Evolutionary conservation across 23 tunicate species (phyloP), one percentile per base, ranked within the genome.

Genomic region (Halocynthia aurantium): DNA sequence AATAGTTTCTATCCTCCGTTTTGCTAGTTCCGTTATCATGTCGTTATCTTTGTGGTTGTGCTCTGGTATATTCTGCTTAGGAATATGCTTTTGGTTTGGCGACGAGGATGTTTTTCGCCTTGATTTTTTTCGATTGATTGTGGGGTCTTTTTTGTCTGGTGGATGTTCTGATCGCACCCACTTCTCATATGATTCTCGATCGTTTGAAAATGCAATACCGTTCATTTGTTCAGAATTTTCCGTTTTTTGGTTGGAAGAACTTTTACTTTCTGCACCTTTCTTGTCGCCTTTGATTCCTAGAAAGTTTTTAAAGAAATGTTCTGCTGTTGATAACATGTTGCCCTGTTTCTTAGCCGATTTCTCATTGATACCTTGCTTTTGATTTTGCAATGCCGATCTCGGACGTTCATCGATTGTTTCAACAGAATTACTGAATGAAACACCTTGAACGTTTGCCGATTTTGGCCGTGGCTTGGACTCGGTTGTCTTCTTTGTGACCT

Each of bases 1-100:
- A 21, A 89, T 89, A 44, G 75, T 89, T 50, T 84, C 66, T 22
- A 89, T 89, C 49, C 96, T 67, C 10, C 96, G 77, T 69, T 84
- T 89, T 5, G 96, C 96, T 10, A 89, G 69, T 50, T 84, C 82
- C 6, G 96, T 80, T 50, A 89, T 76, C 10, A 89, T 53, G 49
- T 89, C 96, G 53, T 89, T 89, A 52, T 67, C 76, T 55, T 81
- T 8, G 9, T 87, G 96, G 71, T 89, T 87, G 83, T 89, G 96
- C 10, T 71, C 69, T 4, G 95, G 87, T 5, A 74, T 62, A 12
- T 44, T 52, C 17, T 40, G 70, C 17, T 65, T 31, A 31, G 44
- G 44, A 31, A 31, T 31, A 31, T 31, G 44, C 44, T 1, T 31
- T 31, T 31, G 44, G 44, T 31, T 31, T 4, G 44, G 44, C 44